A percentile compares a stretch with the other conserved stretches of the same genome.
phyloP scores from a whole-genome alignment of 2,888 invertebrate genomes.

The Eugnorisma glareosa region DNA sequence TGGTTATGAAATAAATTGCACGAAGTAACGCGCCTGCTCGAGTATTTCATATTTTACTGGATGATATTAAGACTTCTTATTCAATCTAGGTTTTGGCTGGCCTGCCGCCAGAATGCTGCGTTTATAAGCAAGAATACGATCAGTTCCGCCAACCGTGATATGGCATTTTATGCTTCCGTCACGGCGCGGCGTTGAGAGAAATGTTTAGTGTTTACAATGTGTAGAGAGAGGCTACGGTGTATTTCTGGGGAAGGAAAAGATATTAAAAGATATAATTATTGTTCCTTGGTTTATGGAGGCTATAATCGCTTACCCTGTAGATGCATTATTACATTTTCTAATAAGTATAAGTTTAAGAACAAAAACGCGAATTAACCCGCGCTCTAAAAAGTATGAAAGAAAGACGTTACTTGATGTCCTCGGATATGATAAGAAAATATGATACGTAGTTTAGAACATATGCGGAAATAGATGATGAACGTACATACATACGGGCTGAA shows the following conservation, averaged over 20 bases:
- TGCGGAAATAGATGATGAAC: no score
- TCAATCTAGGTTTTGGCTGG: slow-evolving; percentile 55
- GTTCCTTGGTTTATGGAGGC: background rate
- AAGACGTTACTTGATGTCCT: no score
- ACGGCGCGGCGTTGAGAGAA: slow-evolving; percentile 37
- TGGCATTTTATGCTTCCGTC: slow-evolving; percentile 58
- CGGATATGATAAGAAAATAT: no score
- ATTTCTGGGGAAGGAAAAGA: background rate
- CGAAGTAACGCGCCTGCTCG: background rate
- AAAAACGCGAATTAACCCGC: no score
- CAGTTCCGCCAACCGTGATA: slow-evolving; percentile 55
- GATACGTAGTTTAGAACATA: no score
- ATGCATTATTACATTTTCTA: no score
- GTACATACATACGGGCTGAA: no score
- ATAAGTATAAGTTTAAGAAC: no score
- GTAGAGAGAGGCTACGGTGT: background rate
- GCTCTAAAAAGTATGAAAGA: no score
- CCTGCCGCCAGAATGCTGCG: slow-evolving; percentile 41
- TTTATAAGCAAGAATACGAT: slow-evolving; percentile 60
- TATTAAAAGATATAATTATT: no score
- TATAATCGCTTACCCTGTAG: no score
- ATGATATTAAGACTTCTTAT: slow-evolving; percentile 45
- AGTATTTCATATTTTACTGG: slow-evolving; percentile 29
- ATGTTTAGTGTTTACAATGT: slow-evolving; percentile 52
- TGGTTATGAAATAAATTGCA: background rate